phyloP scores from a whole-genome alignment of 2,797 vertebrate genomes.

The Hozukius guyotensis region DNA sequence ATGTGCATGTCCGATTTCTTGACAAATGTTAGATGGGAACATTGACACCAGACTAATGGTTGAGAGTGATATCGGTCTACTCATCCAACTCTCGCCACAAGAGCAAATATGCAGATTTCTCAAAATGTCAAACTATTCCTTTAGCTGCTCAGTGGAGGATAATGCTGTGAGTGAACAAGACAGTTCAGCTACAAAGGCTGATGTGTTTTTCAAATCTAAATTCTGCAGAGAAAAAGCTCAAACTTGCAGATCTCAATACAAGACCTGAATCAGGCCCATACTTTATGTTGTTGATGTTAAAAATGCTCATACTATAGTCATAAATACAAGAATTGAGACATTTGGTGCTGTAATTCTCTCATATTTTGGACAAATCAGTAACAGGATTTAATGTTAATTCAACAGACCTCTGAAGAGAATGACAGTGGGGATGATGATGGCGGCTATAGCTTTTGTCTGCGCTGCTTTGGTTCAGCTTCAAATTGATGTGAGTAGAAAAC shows the following conservation, averaged over 20 bases:
- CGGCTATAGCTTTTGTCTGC: conserved; percentile 89
- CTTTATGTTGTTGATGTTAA: not conserved
- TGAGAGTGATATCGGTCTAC: not conserved
- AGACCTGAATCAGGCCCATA: not conserved
- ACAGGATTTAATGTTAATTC: conserved; percentile 16
- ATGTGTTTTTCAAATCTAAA: not conserved
- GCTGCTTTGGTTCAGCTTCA: conserved; percentile 90
- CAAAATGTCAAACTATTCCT: not conserved
- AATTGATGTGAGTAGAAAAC: conserved; percentile 90
- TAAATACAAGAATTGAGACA: not conserved
- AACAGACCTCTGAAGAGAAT: conserved; percentile 92
- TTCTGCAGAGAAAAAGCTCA: not conserved
- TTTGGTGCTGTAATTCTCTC: not conserved
- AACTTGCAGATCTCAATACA: not conserved
- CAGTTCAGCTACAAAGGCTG: not conserved
- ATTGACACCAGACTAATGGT: too few species aligned
- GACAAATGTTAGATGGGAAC: not conserved
- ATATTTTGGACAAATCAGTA: not conserved
- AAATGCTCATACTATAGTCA: not conserved
- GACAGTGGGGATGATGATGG: conserved; percentile 94
- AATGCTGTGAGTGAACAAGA: not conserved
- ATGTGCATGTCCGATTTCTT: not conserved
- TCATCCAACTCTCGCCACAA: not conserved
- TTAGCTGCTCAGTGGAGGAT: not conserved
- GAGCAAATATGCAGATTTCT: not conserved